Base-by-base conservation (phyloP, 2,113 vertebrate species). In the Poeciliopsis retropinna region DNA sequence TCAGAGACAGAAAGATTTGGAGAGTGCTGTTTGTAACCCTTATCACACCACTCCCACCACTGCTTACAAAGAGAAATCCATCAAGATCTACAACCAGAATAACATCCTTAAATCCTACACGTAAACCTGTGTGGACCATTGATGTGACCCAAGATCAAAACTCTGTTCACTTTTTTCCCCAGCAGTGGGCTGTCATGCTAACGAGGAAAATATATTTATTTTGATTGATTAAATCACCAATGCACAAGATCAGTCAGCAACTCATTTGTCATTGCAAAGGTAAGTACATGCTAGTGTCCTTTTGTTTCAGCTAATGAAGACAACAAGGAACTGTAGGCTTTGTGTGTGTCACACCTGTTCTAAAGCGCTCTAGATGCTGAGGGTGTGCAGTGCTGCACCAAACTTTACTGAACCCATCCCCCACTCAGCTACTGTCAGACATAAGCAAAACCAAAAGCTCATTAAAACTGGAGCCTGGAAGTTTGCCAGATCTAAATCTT, bases 361-460 rank as follows among this genome's bases (percentile, higher is more conserved):
- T 76, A 68, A 79, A 75, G 73, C 41, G 69, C 73, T 85, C 72
- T 70, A 64, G 25, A 61, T 71, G 72, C 78, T 76, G 70, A 84
- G 61, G 41, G 51, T 83, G 79, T 83, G 72, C 69, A 83, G 74
- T 77, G 72, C 78, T 82, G 85, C 85, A 90, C 88, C 81, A 85
- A 86, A 81, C 81, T 77, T 75, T 80, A 80, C 75, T 77, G 61
- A 29, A 54, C 89, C 89, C 88, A 88, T 87, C 90, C 88, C 87
- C 90, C 89, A 88, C 87, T 65, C 32, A 73, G 77, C 78, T 88
- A 85, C 79, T 87, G 80, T 82, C 77, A 39, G 76, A 64, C 67
- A 62, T 65, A 80, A 39, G 64, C 71, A 69, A 76, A 82, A 76
- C 78, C 73, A 82, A 71, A 62, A 51, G 75, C 83, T 64, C 10